Evolutionary conservation across 2,113 vertebrate genomes (phyloP), one percentile per base, ranked within the genome.

Genomic region (Collichthys lucidus): DNA sequence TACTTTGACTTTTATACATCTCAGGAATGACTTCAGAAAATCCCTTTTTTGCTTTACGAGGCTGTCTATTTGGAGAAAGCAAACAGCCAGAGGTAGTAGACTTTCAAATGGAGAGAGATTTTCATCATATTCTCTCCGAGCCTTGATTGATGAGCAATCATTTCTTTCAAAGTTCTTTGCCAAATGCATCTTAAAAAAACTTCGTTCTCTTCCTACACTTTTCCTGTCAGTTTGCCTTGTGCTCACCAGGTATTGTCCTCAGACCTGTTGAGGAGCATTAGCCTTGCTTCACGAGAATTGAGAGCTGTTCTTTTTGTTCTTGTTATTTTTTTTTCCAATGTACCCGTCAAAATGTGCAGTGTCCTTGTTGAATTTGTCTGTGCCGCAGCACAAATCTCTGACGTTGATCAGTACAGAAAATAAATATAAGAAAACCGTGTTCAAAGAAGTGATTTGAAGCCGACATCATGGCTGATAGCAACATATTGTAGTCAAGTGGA

Each of bases 121-220:
- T 77, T 71, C 62, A 55, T 74, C 63, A 68, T 72, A 40, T 22
- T 71, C 55, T 74, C 19, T 14, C 44, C 57, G 16, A 24, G 59
- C 56, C 26, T 26, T 52, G 77, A 88, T 57, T 80, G 84, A 80
- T 83, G 76, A 91, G 64, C 44, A 61, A 82, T 83, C 55, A 84
- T 79, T 87, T 79, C 49, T 85, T 69, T 75, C 77, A 46, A 59
- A 57, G 60, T 46, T 56, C n/a, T 65, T 29, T 59, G 42, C 72
- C 57, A 74, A 76, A 77, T 77, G 53, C 68, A 20, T 71, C 35
- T 76, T 70, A 42, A 31, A 42, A 31, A 42, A 31, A 57, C 80
- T 62, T 71, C 14, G 71, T 57, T 62, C 31, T 14, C 26, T n/a
- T 19, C 2, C 42, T 15, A 10, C 29, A 22, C 60, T 70, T 15